Evolutionary conservation across 2,113 vertebrate genomes (phyloP).

Genomic region (Urocolius indicus): DNA sequence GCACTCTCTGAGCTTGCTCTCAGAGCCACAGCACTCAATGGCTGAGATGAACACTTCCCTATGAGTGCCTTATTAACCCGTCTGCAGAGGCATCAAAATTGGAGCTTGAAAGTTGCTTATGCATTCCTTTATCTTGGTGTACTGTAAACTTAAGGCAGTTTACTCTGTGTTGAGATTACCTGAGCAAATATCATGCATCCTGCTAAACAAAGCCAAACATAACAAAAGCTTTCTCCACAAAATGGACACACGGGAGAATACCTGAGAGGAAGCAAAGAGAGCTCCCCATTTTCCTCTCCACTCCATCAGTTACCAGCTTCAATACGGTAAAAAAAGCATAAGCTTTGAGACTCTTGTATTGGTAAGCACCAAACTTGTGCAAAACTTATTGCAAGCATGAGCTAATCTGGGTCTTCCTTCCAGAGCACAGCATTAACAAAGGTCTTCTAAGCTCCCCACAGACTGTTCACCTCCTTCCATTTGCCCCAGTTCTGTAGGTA

Average conservation of each 20-base stretch:
- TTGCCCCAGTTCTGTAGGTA: not conserved
- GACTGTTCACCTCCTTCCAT: not conserved
- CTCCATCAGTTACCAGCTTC: not conserved
- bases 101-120: not conserved
- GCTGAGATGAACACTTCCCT: not conserved
- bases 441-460: not conserved
- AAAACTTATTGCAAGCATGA: not conserved
- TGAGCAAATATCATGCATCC: not conserved
- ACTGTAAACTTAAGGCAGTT: fast-evolving
- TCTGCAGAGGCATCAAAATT: not conserved
- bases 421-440: not conserved
- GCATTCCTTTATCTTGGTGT: not conserved
- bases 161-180: not conserved
- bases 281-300: not conserved
- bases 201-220: not conserved
- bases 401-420: not conserved
- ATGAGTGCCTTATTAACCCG: not conserved
- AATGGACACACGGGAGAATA: not conserved
- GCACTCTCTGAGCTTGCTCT: not conserved
- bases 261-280: not conserved
- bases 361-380: not conserved
- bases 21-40: not conserved
- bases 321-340: not conserved
- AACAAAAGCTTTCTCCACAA: not conserved
- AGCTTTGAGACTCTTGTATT: not conserved